Evolutionary conservation across 2,888 invertebrate genomes (phyloP), one percentile per base, ranked within the genome.

Genomic region (Miltochrista miniata): DNA sequence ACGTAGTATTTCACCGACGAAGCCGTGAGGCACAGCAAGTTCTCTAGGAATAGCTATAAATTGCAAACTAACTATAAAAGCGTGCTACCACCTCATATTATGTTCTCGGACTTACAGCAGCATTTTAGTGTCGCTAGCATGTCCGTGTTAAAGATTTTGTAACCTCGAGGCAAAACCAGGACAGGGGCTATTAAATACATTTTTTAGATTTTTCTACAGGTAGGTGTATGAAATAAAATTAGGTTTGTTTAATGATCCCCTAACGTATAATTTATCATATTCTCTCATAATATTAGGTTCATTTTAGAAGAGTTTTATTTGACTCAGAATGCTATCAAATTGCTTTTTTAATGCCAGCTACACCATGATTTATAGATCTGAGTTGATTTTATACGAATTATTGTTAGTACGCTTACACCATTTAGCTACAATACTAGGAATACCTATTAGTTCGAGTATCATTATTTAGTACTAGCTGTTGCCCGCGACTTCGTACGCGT

Each of bases 221-320:
- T 69, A 68, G 68, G 64, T 70, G 65, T 62, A 48, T 61, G 64
- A 69, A 69, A 70, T 63, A 64, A 59, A 72, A 76, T 74, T 68
- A 68, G 69, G 68, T 72, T 74, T 68, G 70, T 73, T 70, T 73
- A 74, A 79, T 76, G 70, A 74, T 67, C 66, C 56, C 48, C 60
- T 66, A 67, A 68, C 67, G 54, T 56, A 61, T 67, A 74, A 79
- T 81, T 76, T 72, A 78, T 79, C 75, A 75, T 72, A 60, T 59
- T 54, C 58, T 56, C 61, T 70, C 69, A 65, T 59, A 76, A 71
- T 64, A 66, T 72, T 71, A 70, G 10, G 52, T 66, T 69, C 68
- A 59, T 57, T 61, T 62, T 56, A 57, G 46, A 1, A 57, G 46
- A 1, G 8, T 56, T 64, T 61, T 53, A 53, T 59, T 62, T 54